Base-by-base conservation (phyloP, 2,888 invertebrate species). In the Silvanus unidentatus region DNA sequence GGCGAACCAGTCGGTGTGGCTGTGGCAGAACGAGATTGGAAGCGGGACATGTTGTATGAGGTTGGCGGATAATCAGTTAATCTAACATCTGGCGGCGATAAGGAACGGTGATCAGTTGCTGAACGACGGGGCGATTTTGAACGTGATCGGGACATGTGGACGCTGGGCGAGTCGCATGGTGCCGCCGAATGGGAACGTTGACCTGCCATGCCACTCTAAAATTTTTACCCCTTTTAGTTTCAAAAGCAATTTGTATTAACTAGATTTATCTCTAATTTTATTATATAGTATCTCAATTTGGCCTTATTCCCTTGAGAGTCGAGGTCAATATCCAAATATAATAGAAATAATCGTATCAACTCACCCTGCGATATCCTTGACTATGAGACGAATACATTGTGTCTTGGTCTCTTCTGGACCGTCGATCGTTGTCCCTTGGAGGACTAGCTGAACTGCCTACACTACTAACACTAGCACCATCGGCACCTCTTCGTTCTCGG, bases 1-100 rank as follows among this genome's bases (percentile, higher is more conserved):
- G 95, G 94, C 56, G 93, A 94, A 50, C 93, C 66, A 47, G 92
- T 92, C 42, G 95, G 95, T 43, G 94, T 94, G 59, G 89, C 92
- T 46, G 92, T 93, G 50, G 92, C 90, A 44, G 90, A 90, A 39
- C 89, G 81, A 47, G 89, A 89, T 68, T 86, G 85, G 70, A 88
- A 88, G 56, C 88, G 78, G 13, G 54, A 43, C 58, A 79, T 77
- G 66, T 73, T 55, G 57, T 63, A 57, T 39, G 57, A 51, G 15
- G 56, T 57, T 73, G 76, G 78, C 72, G 79, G 71, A 71, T 80
- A 81, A 69, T 80, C 80, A 68, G 77, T 75, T 58, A 75, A 74
- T 68, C 78, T 75, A 64, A 80, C 81, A 64, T 85, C 84, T 44
- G 89, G 88, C 43, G 90, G 90, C 47, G 90, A 90, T 52, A 89